These are phyloP conservation scores for Sapayoa aenigma DNA, from an alignment of 2,113 vertebrate genomes.

Conservation along the genomic window DNA sequence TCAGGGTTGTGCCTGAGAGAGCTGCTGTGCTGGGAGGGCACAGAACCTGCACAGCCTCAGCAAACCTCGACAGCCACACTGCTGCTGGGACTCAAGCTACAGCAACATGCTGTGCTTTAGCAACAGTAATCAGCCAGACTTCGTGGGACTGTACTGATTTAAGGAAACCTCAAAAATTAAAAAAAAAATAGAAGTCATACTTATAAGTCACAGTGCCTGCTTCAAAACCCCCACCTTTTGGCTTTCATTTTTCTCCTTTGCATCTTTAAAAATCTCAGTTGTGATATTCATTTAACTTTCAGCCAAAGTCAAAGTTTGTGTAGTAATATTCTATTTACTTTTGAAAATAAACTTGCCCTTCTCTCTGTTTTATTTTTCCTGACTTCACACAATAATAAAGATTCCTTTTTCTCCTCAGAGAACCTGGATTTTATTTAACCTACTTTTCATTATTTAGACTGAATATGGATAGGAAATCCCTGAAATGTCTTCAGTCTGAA, in stretches of 20 bases:
- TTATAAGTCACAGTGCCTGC: not conserved
- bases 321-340: constrained; percentile 5
- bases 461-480: constrained; percentile 18
- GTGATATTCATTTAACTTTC: constrained; percentile 18
- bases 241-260: not conserved
- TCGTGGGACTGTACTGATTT: not conserved
- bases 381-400: not conserved
- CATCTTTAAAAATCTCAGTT: constrained; percentile 18
- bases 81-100: not conserved
- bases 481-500: constrained; percentile 13
- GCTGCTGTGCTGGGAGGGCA: not conserved
- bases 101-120: not conserved
- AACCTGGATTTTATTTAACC: constrained; percentile 37
- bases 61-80: accelerated
- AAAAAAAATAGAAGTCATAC: not conserved
- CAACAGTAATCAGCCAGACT: not conserved
- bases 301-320: not conserved
- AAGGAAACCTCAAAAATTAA: not conserved
- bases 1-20: not conserved
- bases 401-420: constrained; percentile 1
- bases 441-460: constrained; percentile 5
- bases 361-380: not conserved
- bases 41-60: not conserved
- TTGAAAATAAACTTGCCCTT: not conserved
- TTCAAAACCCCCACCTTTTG: constrained; percentile 30